Evolutionary conservation across 2,888 invertebrate genomes (phyloP).

Genomic region (Glaucopsyche alexis): DNA sequence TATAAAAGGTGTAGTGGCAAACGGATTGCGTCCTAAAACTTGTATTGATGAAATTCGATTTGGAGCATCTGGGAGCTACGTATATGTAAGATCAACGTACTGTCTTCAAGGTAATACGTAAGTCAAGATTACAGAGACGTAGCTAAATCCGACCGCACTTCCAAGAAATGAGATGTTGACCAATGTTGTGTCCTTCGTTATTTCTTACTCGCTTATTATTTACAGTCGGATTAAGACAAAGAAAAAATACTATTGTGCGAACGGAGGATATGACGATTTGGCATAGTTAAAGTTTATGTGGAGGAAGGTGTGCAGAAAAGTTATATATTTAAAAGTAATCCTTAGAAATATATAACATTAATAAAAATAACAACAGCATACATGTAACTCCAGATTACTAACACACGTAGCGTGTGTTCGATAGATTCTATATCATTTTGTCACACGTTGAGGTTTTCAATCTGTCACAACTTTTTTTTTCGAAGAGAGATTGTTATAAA

Average conservation of each 20-base stretch:
- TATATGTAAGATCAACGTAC: conserved; percentile 27
- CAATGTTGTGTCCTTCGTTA: conserved; percentile 7
- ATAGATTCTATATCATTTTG: no score
- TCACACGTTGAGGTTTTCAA: no score
- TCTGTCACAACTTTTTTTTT: no score
- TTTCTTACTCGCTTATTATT: neutral
- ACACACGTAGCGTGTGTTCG: no score
- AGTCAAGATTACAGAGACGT: conserved; percentile 15
- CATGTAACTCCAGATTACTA: no score
- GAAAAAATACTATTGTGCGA: neutral
- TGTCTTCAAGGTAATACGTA: conserved; percentile 27
- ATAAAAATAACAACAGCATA: no score
- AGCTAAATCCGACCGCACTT: conserved; percentile 24
- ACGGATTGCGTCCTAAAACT: conserved; percentile 8
- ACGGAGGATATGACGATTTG: no score
- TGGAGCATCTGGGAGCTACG: neutral
- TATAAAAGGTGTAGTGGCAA: neutral
- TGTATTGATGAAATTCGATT: conserved; percentile 21
- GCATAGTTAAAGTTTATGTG: no score
- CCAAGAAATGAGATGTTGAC: conserved; percentile 23
- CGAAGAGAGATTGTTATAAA: no score
- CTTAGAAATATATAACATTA: no score
- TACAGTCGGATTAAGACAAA: neutral
- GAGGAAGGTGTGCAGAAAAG: no score
- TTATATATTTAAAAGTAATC: no score